These are phyloP conservation scores for Pterostichus niger DNA, from an alignment of 2,888 invertebrate species.

Conservation along the genomic window DNA sequence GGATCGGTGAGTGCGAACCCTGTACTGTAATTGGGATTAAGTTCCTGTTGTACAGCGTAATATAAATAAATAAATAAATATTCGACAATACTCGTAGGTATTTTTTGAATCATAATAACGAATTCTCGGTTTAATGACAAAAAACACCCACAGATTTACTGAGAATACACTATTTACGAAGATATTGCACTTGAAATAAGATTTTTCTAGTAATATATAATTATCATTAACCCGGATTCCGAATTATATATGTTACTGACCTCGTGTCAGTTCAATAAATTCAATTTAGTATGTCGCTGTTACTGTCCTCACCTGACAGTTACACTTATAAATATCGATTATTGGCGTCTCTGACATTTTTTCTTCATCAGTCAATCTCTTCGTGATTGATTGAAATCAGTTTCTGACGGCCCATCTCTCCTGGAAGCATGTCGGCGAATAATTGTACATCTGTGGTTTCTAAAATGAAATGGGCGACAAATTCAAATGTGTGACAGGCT, in stretches of 20 bases:
- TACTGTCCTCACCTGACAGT: background rate
- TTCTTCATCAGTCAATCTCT: constrained; percentile 47
- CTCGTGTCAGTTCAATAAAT: constrained; percentile 36
- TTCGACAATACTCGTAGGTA: too few relatives aligned
- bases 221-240: constrained; percentile 55
- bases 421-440: constrained; percentile 13
- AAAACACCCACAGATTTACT: too few relatives aligned
- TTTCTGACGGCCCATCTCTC: constrained; percentile 11
- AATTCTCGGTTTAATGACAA: too few relatives aligned
- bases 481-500: constrained; percentile 10
- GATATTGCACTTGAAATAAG: background rate
- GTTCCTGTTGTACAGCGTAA: too few relatives aligned
- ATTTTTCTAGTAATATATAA: background rate
- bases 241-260: background rate
- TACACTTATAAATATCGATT: constrained; percentile 49
- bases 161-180: too few relatives aligned
- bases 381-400: constrained; percentile 44
- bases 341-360: constrained; percentile 22
- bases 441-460: constrained; percentile 49
- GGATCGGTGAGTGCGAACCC: too few relatives aligned
- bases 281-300: constrained; percentile 24
- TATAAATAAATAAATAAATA: too few relatives aligned
- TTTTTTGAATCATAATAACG: too few relatives aligned
- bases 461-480: background rate
- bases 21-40: too few relatives aligned